Evolutionary conservation across 92 coral and sea anemone genomes (phyloP), one percentile per base, ranked within the genome.

Genomic region (Actinernus sp.): DNA sequence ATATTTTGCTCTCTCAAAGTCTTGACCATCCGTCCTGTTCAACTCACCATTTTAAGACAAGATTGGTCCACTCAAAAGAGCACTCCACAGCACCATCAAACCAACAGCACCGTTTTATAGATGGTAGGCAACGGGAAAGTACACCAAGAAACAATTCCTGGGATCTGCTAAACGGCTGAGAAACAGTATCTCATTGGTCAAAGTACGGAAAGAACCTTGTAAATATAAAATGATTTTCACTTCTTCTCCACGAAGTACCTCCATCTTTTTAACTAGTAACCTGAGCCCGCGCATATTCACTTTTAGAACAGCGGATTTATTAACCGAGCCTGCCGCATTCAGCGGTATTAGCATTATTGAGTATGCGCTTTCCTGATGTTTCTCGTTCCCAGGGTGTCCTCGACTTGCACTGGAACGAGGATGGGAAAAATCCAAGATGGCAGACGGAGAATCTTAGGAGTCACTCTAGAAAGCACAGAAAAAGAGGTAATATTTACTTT

Each of bases 401-500:
- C n/a, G n/a, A n/a, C n/a, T n/a, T n/a, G n/a, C n/a, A n/a, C n/a
- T n/a, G n/a, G n/a, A n/a, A n/a, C n/a, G n/a, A n/a, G n/a, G n/a
- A n/a, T n/a, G n/a, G n/a, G n/a, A n/a, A n/a, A n/a, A n/a, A n/a
- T n/a, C 29, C 81, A 91, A 94, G 30, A 94, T 91, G 98, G 97
- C 98, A 88, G 97, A 88, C 83, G n/a, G n/a, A 94, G 64, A 94
- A 72, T 87, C 61, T 78, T 94, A 39, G 98, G 98, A 27, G 92
- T 92, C 16, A 61, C 84, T 12, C 65, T 75, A 57, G 92, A 91
- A 21, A 75, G 85, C 55, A 70, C 87, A 21, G 85, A 75, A 44
- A 94, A 85, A 56, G 95, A 91, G 90, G 98, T 94, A n/a, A n/a
- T n/a, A n/a, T 13, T 5, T 18, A 47, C 18, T 8, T 47, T 18